Conservation (phyloP, 2,888 invertebrate genomes). For the Phlogophora meticulosa region DNA sequence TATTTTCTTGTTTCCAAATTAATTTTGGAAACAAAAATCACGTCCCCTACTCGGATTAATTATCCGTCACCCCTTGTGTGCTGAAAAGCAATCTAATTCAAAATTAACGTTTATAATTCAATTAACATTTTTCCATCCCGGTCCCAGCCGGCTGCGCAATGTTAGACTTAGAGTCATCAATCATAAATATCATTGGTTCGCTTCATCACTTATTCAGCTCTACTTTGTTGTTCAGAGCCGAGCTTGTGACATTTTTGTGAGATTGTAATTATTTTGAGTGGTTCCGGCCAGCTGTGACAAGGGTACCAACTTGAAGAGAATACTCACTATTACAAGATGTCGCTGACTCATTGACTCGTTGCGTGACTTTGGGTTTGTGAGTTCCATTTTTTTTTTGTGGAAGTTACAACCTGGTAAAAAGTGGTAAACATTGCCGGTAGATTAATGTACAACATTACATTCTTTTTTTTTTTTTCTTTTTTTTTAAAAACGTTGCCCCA, state of each 20-base stretch:
- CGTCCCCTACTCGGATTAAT: slow-evolving; percentile 21
- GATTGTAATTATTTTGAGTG: slow-evolving; percentile 83
- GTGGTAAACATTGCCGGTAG: neutral
- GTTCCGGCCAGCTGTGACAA: slow-evolving; percentile 76
- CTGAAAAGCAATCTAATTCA: slow-evolving; percentile 41
- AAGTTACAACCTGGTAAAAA: neutral
- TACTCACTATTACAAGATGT: slow-evolving; percentile 52
- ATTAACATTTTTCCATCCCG: slow-evolving; percentile 62
- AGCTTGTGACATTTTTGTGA: slow-evolving; percentile 76
- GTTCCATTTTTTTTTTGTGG: neutral
- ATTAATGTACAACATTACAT: too few species aligned
- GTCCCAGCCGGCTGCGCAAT: slow-evolving; percentile 61
- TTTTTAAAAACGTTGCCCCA: too few species aligned
- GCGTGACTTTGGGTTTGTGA: slow-evolving; percentile 38
- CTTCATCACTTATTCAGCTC: slow-evolving; percentile 75
- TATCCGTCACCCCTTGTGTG: slow-evolving; percentile 24
- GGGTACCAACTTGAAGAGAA: slow-evolving; percentile 59
- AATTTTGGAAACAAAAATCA: neutral
- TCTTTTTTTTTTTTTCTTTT: too few species aligned
- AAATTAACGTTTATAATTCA: slow-evolving; percentile 56
- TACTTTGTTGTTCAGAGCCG: slow-evolving; percentile 66
- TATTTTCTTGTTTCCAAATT: neutral
- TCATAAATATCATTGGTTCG: slow-evolving; percentile 72
- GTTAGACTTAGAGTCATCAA: slow-evolving; percentile 71
- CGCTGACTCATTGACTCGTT: slow-evolving; percentile 48